Evolutionary conservation across 2,888 invertebrate species (phyloP), one percentile per base, ranked within the genome.

Genomic region (Anaspis maculata): DNA sequence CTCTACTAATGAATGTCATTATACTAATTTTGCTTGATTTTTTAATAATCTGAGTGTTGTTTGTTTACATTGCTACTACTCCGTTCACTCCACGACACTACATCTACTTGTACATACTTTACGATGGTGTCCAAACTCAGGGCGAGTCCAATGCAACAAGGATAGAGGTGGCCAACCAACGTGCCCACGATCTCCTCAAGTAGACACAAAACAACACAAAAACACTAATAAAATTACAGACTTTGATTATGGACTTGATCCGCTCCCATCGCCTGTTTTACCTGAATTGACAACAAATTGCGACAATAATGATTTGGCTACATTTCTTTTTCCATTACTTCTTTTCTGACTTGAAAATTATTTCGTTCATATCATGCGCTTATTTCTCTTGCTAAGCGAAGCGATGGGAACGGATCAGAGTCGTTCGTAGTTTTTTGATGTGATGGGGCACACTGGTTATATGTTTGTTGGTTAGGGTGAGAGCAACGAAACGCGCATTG

Each of bases 151-250:
- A 95, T 72, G 89, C 91, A 74, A 84, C 85, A 62, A 85, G 94
- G 76, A 92, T 95, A 82, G 84, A 84, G 68, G 85, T 89, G 68
- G 95, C 95, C 64, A 96, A 96, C 74, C 88, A 92, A 73, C 82
- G 92, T 62, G 92, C 95, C 64, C 89, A 90, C 73, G 92, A 94
- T 72, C 83, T 96, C 64, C 83, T 92, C 70, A 90, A 90, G 79
- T 85, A 85, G 77, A 65, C 62, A 65, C 62, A 46, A 42, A 48
- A 54, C 52, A 57, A 52, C 51, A 53, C 56, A 53, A 48, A 53
- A 52, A 54, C 53, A 57, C 51, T 49, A 46, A 46, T 48, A 41
- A 46, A 40, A 44, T 37, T 42, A 41, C 37, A 40, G 29, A 42
- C 32, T 25, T 32, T 36, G 34, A 34, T 39, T 31, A 41, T 37